Base-by-base conservation (phyloP, 2,888 invertebrate species). In the Lithophane socia region DNA sequence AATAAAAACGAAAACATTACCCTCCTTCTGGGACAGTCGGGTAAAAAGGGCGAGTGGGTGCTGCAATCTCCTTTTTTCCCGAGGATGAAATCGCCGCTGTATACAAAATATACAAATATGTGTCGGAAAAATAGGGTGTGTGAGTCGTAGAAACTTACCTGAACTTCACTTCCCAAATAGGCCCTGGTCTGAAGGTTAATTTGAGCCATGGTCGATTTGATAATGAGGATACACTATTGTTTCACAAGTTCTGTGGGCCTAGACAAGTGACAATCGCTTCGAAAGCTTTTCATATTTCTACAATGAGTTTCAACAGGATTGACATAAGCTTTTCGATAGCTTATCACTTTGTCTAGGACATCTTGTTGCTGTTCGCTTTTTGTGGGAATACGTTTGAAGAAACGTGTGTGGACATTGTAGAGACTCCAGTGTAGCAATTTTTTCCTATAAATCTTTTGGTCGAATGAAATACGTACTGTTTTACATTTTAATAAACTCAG, bases 401-500 rank as follows among this genome's bases (percentile, higher is more conserved):
- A 42, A 42, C 42, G 42, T 42, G 42, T 42, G 42, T 42, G 37
- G 2, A 3, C 37, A 37, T 37, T 0, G 3, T 37, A 42, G 9
- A 37, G 7, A 37, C 37, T 63, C 21, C 12, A n/a, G 37, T n/a
- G 4, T 64, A 64, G 64, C 21, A 58, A 4, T 8, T 0, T 24
- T 60, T 29, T 60, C 29, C 29, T 16, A 16, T 7, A 16, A 24
- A 60, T 60, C 8, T 60, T 60, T 16, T 44, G 18, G 44, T 37
- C 16, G 44, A 44, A 29, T 49, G n/a, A 37, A 65, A 47, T 10
- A 61, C 24, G 37, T 16, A 24, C 75, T 5, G 1, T 68, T 63
- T 52, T 5, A 68, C 21, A 74, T 79, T 79, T 79, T 79, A 75
- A 79, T 79, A 67, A 79, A 64, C 12, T 44, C 54, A 16, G 16